These are phyloP conservation scores for Sclerurus mexicanus DNA, from an alignment of 2,113 vertebrate genomes.

Conservation along the genomic window DNA sequence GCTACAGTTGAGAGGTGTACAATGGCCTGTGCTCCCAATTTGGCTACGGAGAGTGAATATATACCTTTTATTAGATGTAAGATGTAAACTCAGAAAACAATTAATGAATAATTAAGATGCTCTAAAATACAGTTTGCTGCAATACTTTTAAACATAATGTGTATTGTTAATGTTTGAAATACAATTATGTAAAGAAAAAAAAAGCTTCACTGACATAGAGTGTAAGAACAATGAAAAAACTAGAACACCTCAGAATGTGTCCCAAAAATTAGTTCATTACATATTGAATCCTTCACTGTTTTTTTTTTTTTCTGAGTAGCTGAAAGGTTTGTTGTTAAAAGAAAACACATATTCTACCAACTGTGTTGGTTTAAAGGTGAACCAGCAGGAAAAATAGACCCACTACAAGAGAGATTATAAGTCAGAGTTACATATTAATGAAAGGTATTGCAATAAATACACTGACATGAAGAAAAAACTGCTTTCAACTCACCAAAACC, in stretches of 20 bases:
- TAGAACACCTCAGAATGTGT: not conserved
- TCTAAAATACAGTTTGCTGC: not conserved
- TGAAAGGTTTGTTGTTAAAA: not conserved
- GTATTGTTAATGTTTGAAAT: not conserved
- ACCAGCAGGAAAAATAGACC: too few species aligned
- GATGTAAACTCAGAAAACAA: not conserved
- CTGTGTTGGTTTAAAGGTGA: too few species aligned
- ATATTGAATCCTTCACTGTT: not conserved
- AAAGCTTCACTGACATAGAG: not conserved
- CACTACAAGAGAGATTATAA: too few species aligned
- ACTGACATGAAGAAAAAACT: too few species aligned
- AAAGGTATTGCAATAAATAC: too few species aligned
- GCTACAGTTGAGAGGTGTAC: not conserved
- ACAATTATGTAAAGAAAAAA: not conserved
- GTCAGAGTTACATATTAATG: too few species aligned
- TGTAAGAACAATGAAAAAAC: not conserved
- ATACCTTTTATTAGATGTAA: not conserved
- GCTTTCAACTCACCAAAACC: too few species aligned
- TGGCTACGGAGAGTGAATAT: not conserved
- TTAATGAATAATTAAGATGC: not conserved
- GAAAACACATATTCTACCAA: not conserved
- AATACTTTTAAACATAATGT: not conserved
- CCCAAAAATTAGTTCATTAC: not conserved
- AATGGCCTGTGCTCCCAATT: not conserved
- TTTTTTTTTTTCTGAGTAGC: not conserved